phyloP scores from a whole-genome alignment of 2,888 invertebrate genomes.

The Stenchaetothrips biformis region DNA sequence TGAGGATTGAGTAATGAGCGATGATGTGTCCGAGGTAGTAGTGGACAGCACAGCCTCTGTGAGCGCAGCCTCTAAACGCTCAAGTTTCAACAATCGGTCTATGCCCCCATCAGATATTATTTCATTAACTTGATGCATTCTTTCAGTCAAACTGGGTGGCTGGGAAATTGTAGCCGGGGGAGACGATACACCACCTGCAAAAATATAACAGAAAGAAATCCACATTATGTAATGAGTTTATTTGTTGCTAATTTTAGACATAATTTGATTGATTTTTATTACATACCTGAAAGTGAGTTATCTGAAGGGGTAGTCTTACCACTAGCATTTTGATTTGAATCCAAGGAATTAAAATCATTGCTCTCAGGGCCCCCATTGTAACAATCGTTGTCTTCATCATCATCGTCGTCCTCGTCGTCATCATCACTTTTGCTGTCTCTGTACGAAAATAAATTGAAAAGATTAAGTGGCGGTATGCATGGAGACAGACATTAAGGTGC shows the following conservation, averaged over 20 bases:
- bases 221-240: background rate
- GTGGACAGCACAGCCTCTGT: conserved; percentile 78
- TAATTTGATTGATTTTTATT: conserved; percentile 30
- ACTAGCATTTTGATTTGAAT: conserved; percentile 35
- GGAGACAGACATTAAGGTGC: background rate
- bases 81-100: conserved; percentile 80
- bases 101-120: conserved; percentile 75
- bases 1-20: background rate
- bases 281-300: conserved; percentile 53
- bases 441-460: background rate
- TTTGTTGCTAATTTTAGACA: conserved; percentile 27
- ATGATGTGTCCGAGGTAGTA: conserved; percentile 52
- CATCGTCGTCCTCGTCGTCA: conserved; percentile 73
- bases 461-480: too few species aligned
- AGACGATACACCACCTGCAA: conserved; percentile 61
- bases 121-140: conserved; percentile 84
- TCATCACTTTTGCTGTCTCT: conserved; percentile 47
- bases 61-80: conserved; percentile 78
- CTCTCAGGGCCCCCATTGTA: conserved; percentile 9
- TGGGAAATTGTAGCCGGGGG: conserved; percentile 57
- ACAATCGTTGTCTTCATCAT: conserved; percentile 60
- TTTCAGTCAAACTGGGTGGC: conserved; percentile 78
- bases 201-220: conserved; percentile 26
- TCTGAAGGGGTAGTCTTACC: conserved; percentile 58
- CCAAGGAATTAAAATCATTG: background rate